A percentile compares a stretch with the other conserved stretches of the same genome.
Evolutionary conservation across 2,888 invertebrate genomes (phyloP).

Genomic region (Meteorus colon): DNA sequence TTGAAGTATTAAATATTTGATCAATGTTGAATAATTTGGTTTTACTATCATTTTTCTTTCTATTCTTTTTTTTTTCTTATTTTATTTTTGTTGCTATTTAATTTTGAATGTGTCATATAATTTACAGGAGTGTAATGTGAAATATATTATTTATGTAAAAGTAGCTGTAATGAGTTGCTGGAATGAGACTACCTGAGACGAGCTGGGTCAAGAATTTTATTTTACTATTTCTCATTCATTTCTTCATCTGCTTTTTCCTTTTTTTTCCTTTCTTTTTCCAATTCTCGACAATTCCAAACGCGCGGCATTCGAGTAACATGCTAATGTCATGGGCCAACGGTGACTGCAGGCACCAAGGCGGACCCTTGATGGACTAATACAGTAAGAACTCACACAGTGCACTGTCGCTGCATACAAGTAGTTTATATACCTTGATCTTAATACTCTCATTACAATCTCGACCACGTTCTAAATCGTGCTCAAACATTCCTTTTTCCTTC

Average conservation of each 20-base stretch:
- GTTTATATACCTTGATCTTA: conserved; percentile 43
- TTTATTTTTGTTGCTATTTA: too few species aligned
- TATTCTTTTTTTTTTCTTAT: conserved; percentile 7
- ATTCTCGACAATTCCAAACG: conserved; percentile 25
- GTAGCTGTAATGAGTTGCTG: not conserved
- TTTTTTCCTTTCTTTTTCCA: not conserved
- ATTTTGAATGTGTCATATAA: not conserved
- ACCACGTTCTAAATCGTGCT: conserved; percentile 62
- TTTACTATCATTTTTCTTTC: too few species aligned
- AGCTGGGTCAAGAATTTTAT: not conserved
- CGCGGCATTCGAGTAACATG: conserved; percentile 53
- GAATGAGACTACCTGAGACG: not conserved
- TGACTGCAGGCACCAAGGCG: too few species aligned
- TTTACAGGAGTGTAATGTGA: not conserved
- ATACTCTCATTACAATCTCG: conserved; percentile 59
- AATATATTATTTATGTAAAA: not conserved
- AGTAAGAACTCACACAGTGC: conserved; percentile 38
- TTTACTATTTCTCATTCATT: not conserved
- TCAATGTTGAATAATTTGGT: too few species aligned
- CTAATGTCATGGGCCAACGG: conserved; percentile 50
- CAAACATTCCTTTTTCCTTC: conserved; percentile 35
- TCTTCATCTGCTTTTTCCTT: not conserved
- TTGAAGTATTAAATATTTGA: too few species aligned
- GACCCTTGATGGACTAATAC: conserved; percentile 3
- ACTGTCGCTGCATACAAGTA: too few species aligned